Percentiles rank a stretch among this genome's conserved stretches.
Evolutionary conservation across 2,888 invertebrate genomes (phyloP).

Genomic region (Protophormia terraenovae): DNA sequence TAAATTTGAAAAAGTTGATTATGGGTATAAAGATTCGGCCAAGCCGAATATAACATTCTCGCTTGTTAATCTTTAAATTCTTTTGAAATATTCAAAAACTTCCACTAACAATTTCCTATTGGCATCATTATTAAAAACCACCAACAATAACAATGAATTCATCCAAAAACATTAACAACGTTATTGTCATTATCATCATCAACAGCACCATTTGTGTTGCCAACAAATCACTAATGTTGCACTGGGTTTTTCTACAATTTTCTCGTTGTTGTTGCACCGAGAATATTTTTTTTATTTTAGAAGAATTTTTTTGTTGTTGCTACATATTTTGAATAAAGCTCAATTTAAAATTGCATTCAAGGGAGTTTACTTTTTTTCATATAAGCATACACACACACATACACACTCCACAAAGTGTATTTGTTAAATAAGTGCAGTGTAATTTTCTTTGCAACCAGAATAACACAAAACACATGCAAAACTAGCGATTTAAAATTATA

Average conservation of each 20-base stretch:
- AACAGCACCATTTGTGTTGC: conserved; percentile 52
- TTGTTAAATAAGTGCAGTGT: conserved; percentile 53
- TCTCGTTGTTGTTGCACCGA: neutral
- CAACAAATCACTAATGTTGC: conserved; percentile 62
- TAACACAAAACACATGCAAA: neutral
- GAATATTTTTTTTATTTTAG: neutral
- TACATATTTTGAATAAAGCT: conserved; percentile 49
- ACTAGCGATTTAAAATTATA: neutral
- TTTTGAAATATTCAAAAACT: too few relatives aligned
- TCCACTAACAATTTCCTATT: neutral
- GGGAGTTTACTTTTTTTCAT: conserved; percentile 45
- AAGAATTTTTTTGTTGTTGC: conserved; percentile 11
- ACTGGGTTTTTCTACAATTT: conserved; percentile 37
- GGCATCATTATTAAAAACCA: neutral
- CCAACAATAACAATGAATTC: conserved; percentile 5
- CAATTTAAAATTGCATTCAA: conserved; percentile 64
- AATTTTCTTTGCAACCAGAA: conserved; percentile 55
- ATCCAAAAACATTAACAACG: conserved; percentile 28
- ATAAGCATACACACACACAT: neutral
- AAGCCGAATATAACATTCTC: too few relatives aligned
- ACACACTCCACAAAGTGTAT: neutral
- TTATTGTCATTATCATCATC: conserved; percentile 54
- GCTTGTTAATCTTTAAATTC: too few relatives aligned
- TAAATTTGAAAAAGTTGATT: too few relatives aligned
- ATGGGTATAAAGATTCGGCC: too few relatives aligned